phyloP scores from a whole-genome alignment of 1,140 invertebrate species.

The Solen grandis region DNA sequence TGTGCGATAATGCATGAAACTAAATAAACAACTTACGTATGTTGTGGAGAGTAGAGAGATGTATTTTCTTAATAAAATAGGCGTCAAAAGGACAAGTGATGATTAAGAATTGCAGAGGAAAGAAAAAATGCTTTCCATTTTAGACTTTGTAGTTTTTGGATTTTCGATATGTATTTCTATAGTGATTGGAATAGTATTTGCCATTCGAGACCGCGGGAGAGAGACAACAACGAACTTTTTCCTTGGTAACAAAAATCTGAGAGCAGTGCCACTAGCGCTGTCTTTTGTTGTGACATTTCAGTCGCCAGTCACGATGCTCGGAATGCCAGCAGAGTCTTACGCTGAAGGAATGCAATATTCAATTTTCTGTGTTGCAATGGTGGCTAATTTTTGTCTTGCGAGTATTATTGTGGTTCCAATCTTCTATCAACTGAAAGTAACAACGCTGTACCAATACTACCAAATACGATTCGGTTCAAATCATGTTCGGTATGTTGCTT shows the following conservation, averaged over 20 bases:
- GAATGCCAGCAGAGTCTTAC: conserved; percentile 58
- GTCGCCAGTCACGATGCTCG: conserved; percentile 57
- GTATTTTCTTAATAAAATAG: too few relatives aligned
- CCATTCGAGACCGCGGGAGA: too few relatives aligned
- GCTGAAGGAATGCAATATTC: conserved; percentile 39
- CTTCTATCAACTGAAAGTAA: conserved; percentile 51
- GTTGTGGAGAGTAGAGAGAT: too few relatives aligned
- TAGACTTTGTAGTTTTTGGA: conserved; percentile 63
- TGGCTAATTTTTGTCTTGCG: conserved; percentile 13
- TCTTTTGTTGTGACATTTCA: conserved; percentile 59
- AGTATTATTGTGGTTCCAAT: conserved; percentile 52
- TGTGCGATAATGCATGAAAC: too few relatives aligned
- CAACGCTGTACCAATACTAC: conserved; percentile 53
- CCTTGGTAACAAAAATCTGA: conserved; percentile 83
- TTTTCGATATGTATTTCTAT: conserved; percentile 78
- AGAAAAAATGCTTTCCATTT: too few relatives aligned
- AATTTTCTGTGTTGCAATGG: too few relatives aligned
- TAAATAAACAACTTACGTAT: too few relatives aligned
- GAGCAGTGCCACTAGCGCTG: conserved; percentile 43
- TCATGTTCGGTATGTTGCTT: conserved; percentile 19
- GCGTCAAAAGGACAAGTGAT: too few relatives aligned
- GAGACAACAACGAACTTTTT: conserved; percentile 89
- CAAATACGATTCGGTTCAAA: conserved; percentile 30
- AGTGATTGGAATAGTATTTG: conserved; percentile 89
- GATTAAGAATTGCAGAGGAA: too few relatives aligned